phyloP scores from a whole-genome alignment of 2,888 invertebrate species.

The Polietes domitor region DNA sequence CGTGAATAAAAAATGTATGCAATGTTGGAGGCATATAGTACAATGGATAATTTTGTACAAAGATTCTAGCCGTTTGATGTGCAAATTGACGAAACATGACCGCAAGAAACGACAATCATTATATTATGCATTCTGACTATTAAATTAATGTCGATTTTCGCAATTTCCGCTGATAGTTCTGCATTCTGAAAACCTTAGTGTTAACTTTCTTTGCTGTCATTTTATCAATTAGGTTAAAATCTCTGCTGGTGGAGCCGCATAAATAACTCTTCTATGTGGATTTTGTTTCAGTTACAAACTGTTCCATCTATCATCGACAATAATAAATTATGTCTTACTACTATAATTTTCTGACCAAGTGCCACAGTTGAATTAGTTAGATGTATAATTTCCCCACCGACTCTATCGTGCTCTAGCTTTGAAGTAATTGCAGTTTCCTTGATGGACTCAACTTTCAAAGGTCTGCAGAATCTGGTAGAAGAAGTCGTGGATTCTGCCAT shows the following conservation, averaged over 20 bases:
- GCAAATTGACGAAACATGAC: background rate
- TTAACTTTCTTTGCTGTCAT: background rate
- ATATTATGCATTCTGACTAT: background rate
- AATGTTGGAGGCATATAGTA: no score
- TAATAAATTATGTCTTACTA: background rate
- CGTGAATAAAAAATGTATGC: no score
- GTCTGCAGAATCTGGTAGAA: conserved; percentile 17
- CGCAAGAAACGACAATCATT: background rate
- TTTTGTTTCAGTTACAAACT: background rate
- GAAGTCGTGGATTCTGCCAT: conserved; percentile 11
- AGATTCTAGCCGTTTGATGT: background rate
- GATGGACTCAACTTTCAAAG: conserved; percentile 10
- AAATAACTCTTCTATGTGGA: background rate
- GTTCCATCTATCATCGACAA: no score
- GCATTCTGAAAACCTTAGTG: background rate
- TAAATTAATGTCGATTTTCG: background rate
- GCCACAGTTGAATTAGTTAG: no score
- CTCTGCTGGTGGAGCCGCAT: background rate
- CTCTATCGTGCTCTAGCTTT: conserved; percentile 16
- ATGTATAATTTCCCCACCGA: conserved; percentile 18
- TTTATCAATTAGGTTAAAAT: no score
- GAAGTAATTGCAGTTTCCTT: background rate
- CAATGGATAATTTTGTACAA: no score
- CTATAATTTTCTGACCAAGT: background rate
- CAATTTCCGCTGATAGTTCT: background rate